Conservation (phyloP, 2,797 vertebrate species). For the Sebastes hubbsi region DNA sequence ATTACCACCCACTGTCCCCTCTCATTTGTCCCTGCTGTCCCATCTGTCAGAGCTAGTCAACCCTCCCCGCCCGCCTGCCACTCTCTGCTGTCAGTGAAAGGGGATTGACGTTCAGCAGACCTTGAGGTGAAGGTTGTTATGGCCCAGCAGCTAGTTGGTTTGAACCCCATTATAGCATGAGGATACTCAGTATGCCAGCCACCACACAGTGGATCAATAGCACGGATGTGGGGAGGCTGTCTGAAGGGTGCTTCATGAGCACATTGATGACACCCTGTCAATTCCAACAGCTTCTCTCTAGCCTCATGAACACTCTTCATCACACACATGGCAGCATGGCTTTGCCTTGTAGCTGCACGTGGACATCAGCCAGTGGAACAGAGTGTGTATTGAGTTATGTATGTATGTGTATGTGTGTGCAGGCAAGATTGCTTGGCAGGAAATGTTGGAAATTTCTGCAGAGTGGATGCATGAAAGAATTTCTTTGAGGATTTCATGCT, state of each 20-base stretch:
- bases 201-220: background rate
- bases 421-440: constrained; percentile 3
- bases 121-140: constrained; percentile 34
- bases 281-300: background rate
- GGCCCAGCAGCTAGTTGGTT: background rate
- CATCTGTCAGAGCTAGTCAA: background rate
- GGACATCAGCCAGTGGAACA: background rate
- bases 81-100: constrained; percentile 5
- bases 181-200: background rate
- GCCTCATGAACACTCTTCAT: background rate
- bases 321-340: background rate
- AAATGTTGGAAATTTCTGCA: constrained; percentile 6
- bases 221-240: background rate
- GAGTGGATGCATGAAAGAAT: background rate
- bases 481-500: constrained; percentile 24
- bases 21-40: background rate
- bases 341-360: background rate
- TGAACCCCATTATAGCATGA: background rate
- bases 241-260: constrained; percentile 2
- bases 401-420: background rate
- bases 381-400: background rate
- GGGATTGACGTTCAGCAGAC: constrained; percentile 7
- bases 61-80: background rate
- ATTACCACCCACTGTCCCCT: background rate
- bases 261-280: background rate